A percentile compares a stretch with the other conserved stretches of the same genome.
Evolutionary conservation across 2,888 invertebrate genomes (phyloP).

Genomic region (Trissolcus japonicus): DNA sequence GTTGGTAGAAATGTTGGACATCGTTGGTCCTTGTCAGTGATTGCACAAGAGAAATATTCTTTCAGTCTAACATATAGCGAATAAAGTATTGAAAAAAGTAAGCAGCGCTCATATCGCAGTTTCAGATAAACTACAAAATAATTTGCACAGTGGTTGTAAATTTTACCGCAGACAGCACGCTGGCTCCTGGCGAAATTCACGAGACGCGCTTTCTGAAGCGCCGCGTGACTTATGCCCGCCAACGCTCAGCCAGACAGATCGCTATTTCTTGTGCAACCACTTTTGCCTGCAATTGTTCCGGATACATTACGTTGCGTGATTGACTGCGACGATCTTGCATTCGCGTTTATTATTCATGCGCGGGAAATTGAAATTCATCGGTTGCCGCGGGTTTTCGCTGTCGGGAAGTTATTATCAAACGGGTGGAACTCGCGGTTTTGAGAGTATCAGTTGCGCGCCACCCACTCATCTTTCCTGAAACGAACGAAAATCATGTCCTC

Average conservation of each 20-base stretch:
- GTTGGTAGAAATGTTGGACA: too few relatives aligned
- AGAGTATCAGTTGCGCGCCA: neutral
- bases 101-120: constrained; percentile 15
- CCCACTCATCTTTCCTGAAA: too few relatives aligned
- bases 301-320: constrained; percentile 52
- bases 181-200: constrained; percentile 49
- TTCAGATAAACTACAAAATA: constrained; percentile 52
- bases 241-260: constrained; percentile 52
- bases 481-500: too few relatives aligned
- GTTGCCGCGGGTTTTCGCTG: constrained; percentile 31
- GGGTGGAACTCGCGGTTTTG: constrained; percentile 7
- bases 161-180: constrained; percentile 48
- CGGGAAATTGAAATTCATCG: constrained; percentile 55
- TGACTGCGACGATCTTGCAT: constrained; percentile 53
- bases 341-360: constrained; percentile 48
- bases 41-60: neutral
- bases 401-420: constrained; percentile 30
- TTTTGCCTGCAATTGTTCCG: constrained; percentile 55
- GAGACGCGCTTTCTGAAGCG: constrained; percentile 37
- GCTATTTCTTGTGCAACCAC: constrained; percentile 55
- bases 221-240: constrained; percentile 56
- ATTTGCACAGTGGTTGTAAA: constrained; percentile 54
- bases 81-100: constrained; percentile 10
- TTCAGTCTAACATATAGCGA: too few relatives aligned
- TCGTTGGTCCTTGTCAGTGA: neutral